Evolutionary conservation across 2,797 vertebrate genomes (phyloP), one percentile per base, ranked within the genome.

Genomic region (Trachops cirrhosus): DNA sequence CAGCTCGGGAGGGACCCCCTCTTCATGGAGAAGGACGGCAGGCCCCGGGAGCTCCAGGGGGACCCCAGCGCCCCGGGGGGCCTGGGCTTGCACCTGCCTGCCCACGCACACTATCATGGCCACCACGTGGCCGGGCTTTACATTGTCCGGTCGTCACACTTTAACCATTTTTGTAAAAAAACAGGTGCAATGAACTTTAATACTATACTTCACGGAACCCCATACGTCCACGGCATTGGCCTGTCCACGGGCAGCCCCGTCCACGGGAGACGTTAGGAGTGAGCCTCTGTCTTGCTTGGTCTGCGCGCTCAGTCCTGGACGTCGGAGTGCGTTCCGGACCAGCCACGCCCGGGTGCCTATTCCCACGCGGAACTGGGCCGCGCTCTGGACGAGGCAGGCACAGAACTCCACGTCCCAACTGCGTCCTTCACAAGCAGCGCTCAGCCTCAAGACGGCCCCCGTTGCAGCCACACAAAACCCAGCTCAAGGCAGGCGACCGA

Each of bases 391-490:
- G 0, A 83, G 44, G 39, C 39, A 41, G 68, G 68, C 19, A 5
- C 34, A 59, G 86, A 54, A 11, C 11, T 15, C 44, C 1, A 1
- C 0, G 14, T 32, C 68, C 37, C 3, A 0, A 9, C 41, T 7
- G 29, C 15, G 34, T 52, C n/a, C 8, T 6, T 6, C 24, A 5
- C 37, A 26, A 54, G 59, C 48, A 37, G 12, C 10, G 39, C 14
- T 16, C 4, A 26, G 46, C 39, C 82, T 21, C 2, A 6, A 1
- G 12, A 41, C n/a, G 10, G 48, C 2, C 22, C 0, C 1, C 1
- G 0, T 0, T 1, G 0, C 0, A 29, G 37, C 21, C 5, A 1
- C 14, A 0, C 0, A 7, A 3, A 26, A 9, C 39, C 57, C 1
- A 2, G 50, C 15, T 0, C 1, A 0, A 3, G 14, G n/a, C 21